A percentile compares a stretch with the other conserved stretches of the same genome.
Evolutionary conservation across 1,140 invertebrate genomes (phyloP).

Genomic region (Caenorhabditis inopinata): DNA sequence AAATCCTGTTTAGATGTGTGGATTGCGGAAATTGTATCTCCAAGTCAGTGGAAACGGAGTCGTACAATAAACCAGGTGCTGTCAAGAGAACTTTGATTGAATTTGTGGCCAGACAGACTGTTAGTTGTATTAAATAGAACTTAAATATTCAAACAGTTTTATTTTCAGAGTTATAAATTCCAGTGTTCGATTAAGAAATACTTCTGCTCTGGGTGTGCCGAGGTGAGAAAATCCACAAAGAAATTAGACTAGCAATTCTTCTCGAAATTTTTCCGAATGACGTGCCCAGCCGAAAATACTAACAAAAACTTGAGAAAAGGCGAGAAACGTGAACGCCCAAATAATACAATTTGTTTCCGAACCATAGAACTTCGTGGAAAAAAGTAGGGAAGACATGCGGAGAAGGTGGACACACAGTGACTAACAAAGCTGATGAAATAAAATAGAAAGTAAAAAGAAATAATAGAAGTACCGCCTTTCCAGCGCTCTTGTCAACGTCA

Average conservation of each 20-base stretch:
- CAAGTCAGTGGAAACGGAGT: slow-evolving; percentile 15
- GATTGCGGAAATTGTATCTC: neutral
- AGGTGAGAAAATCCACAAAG: slow-evolving; percentile 6
- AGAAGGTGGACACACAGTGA: neutral
- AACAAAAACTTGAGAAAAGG: neutral
- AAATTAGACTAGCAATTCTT: neutral
- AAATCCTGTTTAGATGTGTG: neutral
- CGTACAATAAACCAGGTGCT: slow-evolving; percentile 16
- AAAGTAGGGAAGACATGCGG: neutral
- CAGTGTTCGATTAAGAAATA: neutral
- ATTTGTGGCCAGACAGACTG: neutral
- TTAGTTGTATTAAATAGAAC: neutral
- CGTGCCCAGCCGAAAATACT: neutral
- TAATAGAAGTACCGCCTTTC: too few relatives aligned
- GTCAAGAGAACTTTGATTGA: slow-evolving; percentile 34
- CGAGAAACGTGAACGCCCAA: neutral
- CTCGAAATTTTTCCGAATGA: neutral
- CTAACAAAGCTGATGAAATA: slow-evolving; percentile 31
- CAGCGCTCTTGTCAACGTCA: slow-evolving; percentile 1
- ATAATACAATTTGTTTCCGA: slow-evolving; percentile 25
- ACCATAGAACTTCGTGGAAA: slow-evolving; percentile 14
- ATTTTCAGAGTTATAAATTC: slow-evolving; percentile 27
- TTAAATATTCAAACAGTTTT: neutral
- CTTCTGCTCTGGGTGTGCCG: slow-evolving; percentile 39
- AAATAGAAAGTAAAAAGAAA: neutral